Evolutionary conservation across 1,140 invertebrate species (phyloP).

Genomic region (Drosophila littoralis): DNA sequence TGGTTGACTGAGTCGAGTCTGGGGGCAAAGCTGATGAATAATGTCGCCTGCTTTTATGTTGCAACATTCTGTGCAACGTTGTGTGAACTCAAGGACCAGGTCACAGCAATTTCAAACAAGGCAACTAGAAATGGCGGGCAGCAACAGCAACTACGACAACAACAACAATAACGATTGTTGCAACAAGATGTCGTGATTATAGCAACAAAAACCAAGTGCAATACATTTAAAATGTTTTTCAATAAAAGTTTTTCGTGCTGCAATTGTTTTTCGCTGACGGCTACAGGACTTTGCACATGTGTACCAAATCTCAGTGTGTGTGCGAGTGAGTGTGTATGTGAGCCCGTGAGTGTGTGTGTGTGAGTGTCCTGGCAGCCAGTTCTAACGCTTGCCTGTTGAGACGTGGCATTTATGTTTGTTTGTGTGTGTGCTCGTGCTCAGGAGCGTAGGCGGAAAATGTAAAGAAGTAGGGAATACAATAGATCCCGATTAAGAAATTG

Average conservation of each 20-base stretch:
- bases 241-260: slow-evolving; percentile 73
- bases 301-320: neutral
- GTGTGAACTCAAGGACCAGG: slow-evolving; percentile 20
- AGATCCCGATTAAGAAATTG: too few relatives aligned
- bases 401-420: neutral
- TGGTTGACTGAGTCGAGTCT: slow-evolving; percentile 6
- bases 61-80: slow-evolving; percentile 28
- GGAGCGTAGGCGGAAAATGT: neutral
- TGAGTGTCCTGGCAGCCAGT: neutral
- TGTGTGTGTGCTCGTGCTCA: neutral
- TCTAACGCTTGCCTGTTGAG: neutral
- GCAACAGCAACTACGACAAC: neutral
- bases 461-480: neutral
- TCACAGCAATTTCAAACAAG: slow-evolving; percentile 16
- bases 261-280: slow-evolving; percentile 68
- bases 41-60: slow-evolving; percentile 26
- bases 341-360: neutral
- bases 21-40: slow-evolving; percentile 45
- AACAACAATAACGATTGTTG: neutral
- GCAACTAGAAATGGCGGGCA: neutral
- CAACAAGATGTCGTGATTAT: slow-evolving; percentile 29
- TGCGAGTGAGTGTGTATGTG: neutral
- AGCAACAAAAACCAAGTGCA: slow-evolving; percentile 48
- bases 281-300: slow-evolving; percentile 26
- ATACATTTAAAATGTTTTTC: slow-evolving; percentile 81